Evolutionary conservation across 1,140 invertebrate species (phyloP).

Genomic region (Paracyclopina nana): DNA sequence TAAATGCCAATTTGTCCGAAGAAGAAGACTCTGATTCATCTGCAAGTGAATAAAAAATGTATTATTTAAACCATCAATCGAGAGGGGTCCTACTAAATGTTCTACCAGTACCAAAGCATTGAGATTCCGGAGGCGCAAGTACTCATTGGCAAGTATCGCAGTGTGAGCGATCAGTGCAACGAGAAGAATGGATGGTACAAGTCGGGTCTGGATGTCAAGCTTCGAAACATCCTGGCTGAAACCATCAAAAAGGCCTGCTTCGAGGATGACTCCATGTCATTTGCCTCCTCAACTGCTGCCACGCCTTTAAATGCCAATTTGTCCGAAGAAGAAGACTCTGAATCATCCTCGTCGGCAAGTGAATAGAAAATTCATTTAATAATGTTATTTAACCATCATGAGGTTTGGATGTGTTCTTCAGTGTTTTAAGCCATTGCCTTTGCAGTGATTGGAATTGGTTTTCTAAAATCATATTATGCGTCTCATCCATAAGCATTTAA

Average conservation of each 20-base stretch:
- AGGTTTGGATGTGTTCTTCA: no score
- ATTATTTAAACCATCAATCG: no score
- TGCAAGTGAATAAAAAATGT: not conserved
- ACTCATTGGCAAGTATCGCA: conserved; percentile 43
- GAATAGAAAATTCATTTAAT: not conserved
- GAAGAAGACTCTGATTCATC: not conserved
- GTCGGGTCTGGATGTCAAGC: conserved; percentile 39
- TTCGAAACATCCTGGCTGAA: conserved; percentile 42
- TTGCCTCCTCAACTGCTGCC: not conserved
- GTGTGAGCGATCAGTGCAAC: conserved; percentile 41
- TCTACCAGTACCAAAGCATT: conserved; percentile 42
- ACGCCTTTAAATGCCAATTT: not conserved
- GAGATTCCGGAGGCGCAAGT: conserved; percentile 60
- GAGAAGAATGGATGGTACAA: conserved; percentile 53
- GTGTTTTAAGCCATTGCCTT: no score
- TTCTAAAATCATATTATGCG: no score
- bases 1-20: not conserved
- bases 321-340: not conserved
- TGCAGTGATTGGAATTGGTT: no score
- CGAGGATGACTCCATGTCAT: not conserved
- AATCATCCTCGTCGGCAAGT: not conserved
- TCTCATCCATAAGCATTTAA: no score
- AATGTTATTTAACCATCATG: no score
- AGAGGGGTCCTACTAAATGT: no score
- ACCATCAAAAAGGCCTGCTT: conserved; percentile 30